Percentiles rank a stretch among this genome's conserved stretches.
These are phyloP conservation scores for Nomia melanderi DNA, from an alignment of 1,140 invertebrate species.

Conservation along the genomic window DNA sequence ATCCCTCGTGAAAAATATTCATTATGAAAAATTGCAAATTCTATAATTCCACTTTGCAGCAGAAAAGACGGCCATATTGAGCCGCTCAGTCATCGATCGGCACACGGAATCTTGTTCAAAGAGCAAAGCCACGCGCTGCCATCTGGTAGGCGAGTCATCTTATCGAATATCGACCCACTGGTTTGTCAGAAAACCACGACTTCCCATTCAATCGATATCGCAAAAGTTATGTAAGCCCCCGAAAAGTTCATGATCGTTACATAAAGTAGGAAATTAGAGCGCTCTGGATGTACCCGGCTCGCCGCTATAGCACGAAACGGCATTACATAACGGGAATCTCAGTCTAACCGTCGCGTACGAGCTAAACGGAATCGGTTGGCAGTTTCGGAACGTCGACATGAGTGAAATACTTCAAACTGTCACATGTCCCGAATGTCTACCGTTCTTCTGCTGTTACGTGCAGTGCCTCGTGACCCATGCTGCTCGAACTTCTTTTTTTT, in stretches of 20 bases:
- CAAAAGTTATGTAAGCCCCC: constrained; percentile 62
- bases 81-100: constrained; percentile 77
- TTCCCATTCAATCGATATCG: constrained; percentile 27
- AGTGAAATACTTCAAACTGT: constrained; percentile 35
- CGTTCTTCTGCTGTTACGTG: background rate
- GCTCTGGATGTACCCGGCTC: background rate
- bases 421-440: constrained; percentile 45
- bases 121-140: constrained; percentile 67
- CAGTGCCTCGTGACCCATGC: background rate
- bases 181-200: constrained; percentile 20
- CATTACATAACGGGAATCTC: constrained; percentile 68
- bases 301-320: background rate
- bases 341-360: background rate
- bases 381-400: constrained; percentile 38
- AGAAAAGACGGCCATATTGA: constrained; percentile 75
- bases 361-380: constrained; percentile 27
- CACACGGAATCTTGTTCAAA: constrained; percentile 37
- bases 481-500: background rate
- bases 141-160: constrained; percentile 68
- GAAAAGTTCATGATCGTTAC: constrained; percentile 59
- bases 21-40: background rate
- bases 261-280: constrained; percentile 59
- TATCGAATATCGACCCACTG: constrained; percentile 76
- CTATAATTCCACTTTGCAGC: constrained; percentile 18
- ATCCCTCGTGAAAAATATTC: background rate